Conservation (phyloP, 2,888 invertebrate species). For the Galeopsomyia nigrocyanea region DNA sequence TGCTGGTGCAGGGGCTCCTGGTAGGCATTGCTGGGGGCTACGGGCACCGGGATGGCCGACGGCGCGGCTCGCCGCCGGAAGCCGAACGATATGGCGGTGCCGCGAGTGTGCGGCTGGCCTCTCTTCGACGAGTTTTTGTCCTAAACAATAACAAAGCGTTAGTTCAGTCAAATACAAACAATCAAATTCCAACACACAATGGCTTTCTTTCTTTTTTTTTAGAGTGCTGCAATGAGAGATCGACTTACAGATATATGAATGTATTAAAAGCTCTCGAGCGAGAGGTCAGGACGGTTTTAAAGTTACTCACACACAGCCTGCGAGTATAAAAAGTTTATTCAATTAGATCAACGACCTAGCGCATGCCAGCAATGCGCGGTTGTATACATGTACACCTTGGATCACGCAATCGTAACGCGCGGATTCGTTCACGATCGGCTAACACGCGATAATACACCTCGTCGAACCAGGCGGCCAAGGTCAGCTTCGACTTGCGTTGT, state of each 20-base stretch:
- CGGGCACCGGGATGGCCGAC: conserved; percentile 69
- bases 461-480: neutral
- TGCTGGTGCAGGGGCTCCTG: conserved; percentile 64
- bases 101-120: conserved; percentile 73
- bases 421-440: conserved; percentile 24
- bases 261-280: too few relatives aligned
- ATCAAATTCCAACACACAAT: neutral
- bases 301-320: too few relatives aligned
- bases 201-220: too few relatives aligned
- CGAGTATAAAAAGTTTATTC: too few relatives aligned
- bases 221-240: too few relatives aligned
- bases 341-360: conserved; percentile 36
- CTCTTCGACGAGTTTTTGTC: conserved; percentile 75
- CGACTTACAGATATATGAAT: too few relatives aligned
- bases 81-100: conserved; percentile 87
- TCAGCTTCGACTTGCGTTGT: too few relatives aligned
- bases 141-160: conserved; percentile 59
- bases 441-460: conserved; percentile 5
- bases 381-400: too few relatives aligned
- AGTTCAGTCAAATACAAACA: neutral
- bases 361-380: neutral
- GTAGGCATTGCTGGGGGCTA: conserved; percentile 49
- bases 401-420: conserved; percentile 37
- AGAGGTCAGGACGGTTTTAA: too few relatives aligned
- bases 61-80: conserved; percentile 78